Evolutionary conservation across 2,113 vertebrate species (phyloP), one percentile per base, ranked within the genome.

Genomic region (Papio anubis): DNA sequence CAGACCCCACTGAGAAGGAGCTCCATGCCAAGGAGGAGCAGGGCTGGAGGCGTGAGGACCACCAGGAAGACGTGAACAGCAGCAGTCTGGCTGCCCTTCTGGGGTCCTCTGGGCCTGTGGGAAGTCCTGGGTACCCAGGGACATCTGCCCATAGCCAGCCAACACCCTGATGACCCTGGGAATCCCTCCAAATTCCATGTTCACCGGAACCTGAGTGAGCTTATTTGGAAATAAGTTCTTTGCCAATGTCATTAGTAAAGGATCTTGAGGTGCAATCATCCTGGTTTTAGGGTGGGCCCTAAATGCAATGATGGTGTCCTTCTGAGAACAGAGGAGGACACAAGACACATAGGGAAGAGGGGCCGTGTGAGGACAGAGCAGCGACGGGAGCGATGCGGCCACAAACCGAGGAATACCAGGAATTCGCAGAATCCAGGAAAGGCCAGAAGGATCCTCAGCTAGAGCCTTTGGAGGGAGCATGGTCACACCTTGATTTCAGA

Each of bases 391-490:
- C 1, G 50, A 38, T 18, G 25, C 0, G 12, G 52, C 52, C 52
- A 27, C 32, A 17, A 5, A 75, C 35, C 38, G 8, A 70, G 76
- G 52, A 50, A 2, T 32, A 45, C 52, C 2, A 1, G 70, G 25
- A 38, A 14, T 55, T 79, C 20, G 30, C 14, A 20, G 68, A n/a
- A 32, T 32, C 21, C 3, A 35, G 59, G 66, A 16, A 35, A 89
- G n/a, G 20, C 72, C 17, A 2, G 87, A 48, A 6, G 18, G 14
- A 17, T 1, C 35, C 6, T 50, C 30, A 21, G 35, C 52, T 6
- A 9, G 30, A 23, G 57, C 21, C 59, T 20, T 3, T 0, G 0
- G 52, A 27, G 10, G 52, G 45, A 27, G 2, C 0, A 2, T 0
- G 13, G 66, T 18, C 5, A 6, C 52, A 20, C 35, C 35, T n/a